A percentile compares a stretch with the other conserved stretches of the same genome.
These are phyloP conservation scores for Aphis craccivora DNA, from an alignment of 1,140 invertebrate genomes.

Conservation along the genomic window DNA sequence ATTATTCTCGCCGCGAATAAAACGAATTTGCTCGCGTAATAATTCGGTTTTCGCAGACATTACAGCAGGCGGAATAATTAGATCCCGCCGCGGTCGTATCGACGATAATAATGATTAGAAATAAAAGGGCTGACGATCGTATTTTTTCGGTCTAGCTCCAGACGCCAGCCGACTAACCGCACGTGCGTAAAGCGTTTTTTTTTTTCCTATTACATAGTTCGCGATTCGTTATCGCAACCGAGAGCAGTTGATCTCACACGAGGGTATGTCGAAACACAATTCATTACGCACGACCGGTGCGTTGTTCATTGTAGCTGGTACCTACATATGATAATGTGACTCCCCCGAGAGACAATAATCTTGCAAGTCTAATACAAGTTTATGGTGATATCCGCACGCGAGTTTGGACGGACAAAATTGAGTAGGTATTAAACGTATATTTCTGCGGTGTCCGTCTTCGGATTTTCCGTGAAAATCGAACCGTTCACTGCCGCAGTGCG, in stretches of 20 bases:
- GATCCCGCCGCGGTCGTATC: neutral
- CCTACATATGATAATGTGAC: neutral
- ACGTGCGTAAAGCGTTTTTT: neutral
- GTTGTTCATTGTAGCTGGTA: neutral
- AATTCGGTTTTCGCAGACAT: neutral
- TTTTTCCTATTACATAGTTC: neutral
- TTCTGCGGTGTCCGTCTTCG: neutral
- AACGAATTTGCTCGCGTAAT: neutral
- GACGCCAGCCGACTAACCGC: neutral
- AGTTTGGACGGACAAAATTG: neutral
- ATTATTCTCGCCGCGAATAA: neutral
- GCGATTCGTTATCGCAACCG: neutral
- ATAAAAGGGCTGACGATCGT: neutral
- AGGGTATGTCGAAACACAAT: neutral
- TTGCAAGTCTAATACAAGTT: too few species aligned
- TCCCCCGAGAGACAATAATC: neutral
- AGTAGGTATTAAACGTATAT: neutral
- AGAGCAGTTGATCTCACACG: neutral
- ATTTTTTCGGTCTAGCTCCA: neutral
- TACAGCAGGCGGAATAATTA: neutral
- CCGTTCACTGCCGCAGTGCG: neutral
- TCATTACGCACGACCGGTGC: neutral
- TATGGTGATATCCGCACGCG: too few species aligned
- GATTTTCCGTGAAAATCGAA: neutral
- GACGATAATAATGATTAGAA: neutral